Evolutionary conservation across 2,797 vertebrate species (phyloP), one percentile per base, ranked within the genome.

Genomic region (Lepilemur septentrionalis): DNA sequence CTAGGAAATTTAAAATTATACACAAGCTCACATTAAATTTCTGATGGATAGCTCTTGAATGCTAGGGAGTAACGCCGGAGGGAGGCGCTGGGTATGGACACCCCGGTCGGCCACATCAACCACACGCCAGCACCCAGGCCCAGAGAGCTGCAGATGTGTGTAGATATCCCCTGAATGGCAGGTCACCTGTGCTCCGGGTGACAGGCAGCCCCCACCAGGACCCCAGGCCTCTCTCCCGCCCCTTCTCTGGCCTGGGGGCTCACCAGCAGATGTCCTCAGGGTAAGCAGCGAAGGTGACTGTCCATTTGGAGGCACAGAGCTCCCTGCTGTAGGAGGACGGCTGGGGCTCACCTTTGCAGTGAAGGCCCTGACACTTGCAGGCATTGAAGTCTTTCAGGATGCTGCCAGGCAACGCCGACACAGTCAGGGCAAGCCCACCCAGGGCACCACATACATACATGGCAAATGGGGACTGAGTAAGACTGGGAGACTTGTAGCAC

Each of bases 381-480:
- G 99, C 99, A 0, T 99, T 99, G 98, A 99, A 99, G 98, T 99
- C 99, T 97, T 99, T 99, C 86, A 99, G 98, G 97, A 99, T 98
- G 91, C 99, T 99, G 97, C 32, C 90, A n/a, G 82, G 89, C 67
- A 25, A 96, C 3, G 5, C 78, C 83, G 48, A 35, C 0, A 1
- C 4, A 23, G 17, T 76, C 23, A 55, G 46, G 12, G 30, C 55
- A 8, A 7, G 38, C 4, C 35, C 25, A 0, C 30, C 22, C 0
- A 0, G 0, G n/a, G n/a, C 1, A 13, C 59, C 48, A 7, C 0
- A 0, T 0, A n/a, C 30, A 30, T 0, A 0, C 9, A 1, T 1
- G 22, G 76, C 35, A 46, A 32, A 90, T 0, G 4, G 46, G 13
- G 57, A 7, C 52, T 12, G 3, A 22, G 69, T 1, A 2, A 55